Base-by-base conservation (phyloP, 2,797 vertebrate species). In the Anas acuta region DNA sequence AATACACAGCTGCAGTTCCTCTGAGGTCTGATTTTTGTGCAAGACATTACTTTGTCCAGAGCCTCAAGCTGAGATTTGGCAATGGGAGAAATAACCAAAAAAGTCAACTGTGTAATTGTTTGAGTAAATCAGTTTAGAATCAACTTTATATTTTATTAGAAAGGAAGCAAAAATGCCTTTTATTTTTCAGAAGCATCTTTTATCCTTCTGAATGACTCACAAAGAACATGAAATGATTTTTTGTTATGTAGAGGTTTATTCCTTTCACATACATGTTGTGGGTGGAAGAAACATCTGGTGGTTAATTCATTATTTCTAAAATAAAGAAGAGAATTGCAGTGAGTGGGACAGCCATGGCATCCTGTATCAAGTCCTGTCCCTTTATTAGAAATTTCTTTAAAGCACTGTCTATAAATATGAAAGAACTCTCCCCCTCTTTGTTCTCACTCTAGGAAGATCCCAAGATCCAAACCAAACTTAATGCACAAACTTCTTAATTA, bases 291-390 rank as follows among this genome's bases (percentile, higher is more conserved):
- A 62, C 62, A 93, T 88, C 82, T 95, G 66, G 13, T 73, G 33
- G 56, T 92, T 93, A 90, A 84, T 84, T 91, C 43, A 54, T 93
- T 96, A 77, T 64, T 94, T 93, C 39, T 92, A 78, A 93, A 96
- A 85, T 60, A 88, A 96, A 94, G 62, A 75, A 77, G 75, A 21
- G 65, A 54, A 82, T 94, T 86, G 64, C 25, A 77, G 81, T 90
- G 45, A 90, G 70, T 91, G 57, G 94, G 73, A 86, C 32, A 82
- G 83, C 35, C 45, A 33, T 72, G 33, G 17, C 20, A 37, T 64
- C 33, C 56, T 81, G 8, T 90, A 86, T 75, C 32, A 90, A 69
- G 17, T 67, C 53, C 70, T 4, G 13, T 60, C 11, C 20, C 15
- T 64, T 89, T 77, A 45, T 53, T 41, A 87, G 26, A 32, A 79